These are phyloP conservation scores for Podotricha telesiphe DNA, from an alignment of 2,888 invertebrate genomes.

Conservation along the genomic window DNA sequence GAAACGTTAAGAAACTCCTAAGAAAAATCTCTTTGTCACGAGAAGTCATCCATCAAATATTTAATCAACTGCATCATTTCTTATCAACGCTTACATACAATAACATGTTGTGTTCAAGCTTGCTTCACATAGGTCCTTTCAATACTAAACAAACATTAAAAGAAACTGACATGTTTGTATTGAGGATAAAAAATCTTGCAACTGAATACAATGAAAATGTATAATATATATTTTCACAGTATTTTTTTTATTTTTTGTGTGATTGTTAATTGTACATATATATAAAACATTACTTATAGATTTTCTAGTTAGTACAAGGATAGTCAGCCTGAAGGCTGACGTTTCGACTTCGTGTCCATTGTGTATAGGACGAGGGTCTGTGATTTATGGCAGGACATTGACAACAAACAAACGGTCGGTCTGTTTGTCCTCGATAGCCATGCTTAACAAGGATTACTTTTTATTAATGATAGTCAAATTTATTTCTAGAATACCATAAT, in stretches of 20 bases:
- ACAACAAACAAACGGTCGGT: constrained; percentile 59
- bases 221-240: too few species aligned
- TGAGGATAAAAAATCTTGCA: too few species aligned
- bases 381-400: constrained; percentile 71
- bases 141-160: background rate
- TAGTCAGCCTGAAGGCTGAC: constrained; percentile 48
- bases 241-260: too few species aligned
- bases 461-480: constrained; percentile 43
- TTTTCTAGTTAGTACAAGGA: constrained; percentile 39
- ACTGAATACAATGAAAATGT: too few species aligned
- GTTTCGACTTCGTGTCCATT: constrained; percentile 56
- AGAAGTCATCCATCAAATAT: constrained; percentile 74
- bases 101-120: constrained; percentile 31
- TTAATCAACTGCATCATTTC: constrained; percentile 42
- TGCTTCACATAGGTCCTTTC: background rate
- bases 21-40: constrained; percentile 57
- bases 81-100: constrained; percentile 26
- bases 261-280: constrained; percentile 5
- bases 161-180: background rate
- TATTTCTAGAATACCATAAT: constrained; percentile 19
- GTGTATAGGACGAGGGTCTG: constrained; percentile 73
- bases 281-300: constrained; percentile 35
- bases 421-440: constrained; percentile 47
- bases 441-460: constrained; percentile 41
- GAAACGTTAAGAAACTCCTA: constrained; percentile 69